phyloP scores from a whole-genome alignment of 1,140 invertebrate species.

The Euwallacea fornicatus region DNA sequence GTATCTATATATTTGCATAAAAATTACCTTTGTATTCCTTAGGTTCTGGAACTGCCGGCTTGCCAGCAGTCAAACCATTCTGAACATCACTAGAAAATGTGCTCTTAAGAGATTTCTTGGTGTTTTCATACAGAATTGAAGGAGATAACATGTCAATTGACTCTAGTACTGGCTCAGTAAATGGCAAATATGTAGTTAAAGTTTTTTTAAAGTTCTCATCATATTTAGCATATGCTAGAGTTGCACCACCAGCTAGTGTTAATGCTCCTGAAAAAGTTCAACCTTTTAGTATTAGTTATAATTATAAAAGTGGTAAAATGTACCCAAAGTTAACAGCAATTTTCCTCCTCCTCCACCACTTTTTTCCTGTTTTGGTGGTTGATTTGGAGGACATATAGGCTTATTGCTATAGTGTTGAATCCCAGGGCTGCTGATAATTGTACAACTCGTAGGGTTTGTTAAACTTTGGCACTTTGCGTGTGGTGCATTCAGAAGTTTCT shows the following conservation, averaged over 20 bases:
- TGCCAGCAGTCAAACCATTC: conserved; percentile 20
- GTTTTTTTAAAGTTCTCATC: conserved; percentile 67
- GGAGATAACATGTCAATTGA: conserved; percentile 56
- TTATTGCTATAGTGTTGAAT: conserved; percentile 17
- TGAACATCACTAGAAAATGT: conserved; percentile 22
- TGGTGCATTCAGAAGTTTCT: conserved; percentile 24
- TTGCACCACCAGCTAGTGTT: conserved; percentile 59
- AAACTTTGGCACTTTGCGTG: conserved; percentile 17
- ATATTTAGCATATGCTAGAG: conserved; percentile 69
- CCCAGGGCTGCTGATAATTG: not conserved
- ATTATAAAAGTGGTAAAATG: conserved; percentile 32
- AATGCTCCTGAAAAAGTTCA: conserved; percentile 46
- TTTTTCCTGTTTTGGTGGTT: not conserved
- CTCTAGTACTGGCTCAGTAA: conserved; percentile 65
- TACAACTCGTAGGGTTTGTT: not conserved
- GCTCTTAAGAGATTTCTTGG: conserved; percentile 37
- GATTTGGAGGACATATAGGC: conserved; percentile 14
- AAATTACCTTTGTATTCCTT: conserved; percentile 46
- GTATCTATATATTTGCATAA: not conserved
- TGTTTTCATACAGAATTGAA: conserved; percentile 31
- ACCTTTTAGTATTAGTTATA: conserved; percentile 26
- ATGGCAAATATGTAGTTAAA: conserved; percentile 68
- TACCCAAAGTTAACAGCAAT: conserved; percentile 18
- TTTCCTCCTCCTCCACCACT: conserved; percentile 24
- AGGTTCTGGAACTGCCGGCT: conserved; percentile 32